Evolutionary conservation across 2,113 vertebrate genomes (phyloP), one percentile per base, ranked within the genome.

Genomic region (Alligator sinensis): DNA sequence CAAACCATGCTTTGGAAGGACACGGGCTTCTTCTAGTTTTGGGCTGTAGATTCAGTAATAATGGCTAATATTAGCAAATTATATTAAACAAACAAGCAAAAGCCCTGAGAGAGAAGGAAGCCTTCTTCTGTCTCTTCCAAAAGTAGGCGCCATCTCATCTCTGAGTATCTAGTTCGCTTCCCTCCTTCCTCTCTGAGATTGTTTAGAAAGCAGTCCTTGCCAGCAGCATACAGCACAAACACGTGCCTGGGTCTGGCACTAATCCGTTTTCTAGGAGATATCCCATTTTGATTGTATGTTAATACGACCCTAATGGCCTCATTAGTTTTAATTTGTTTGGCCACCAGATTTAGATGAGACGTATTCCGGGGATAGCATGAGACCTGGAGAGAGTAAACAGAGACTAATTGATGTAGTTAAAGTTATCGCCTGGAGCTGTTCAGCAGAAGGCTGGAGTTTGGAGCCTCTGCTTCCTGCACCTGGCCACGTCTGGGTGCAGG

Each of bases 271-370:
- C 80, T 57, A 0, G 87, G 93, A 96, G 79, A 85, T 91, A 88
- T 95, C 91, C 91, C 34, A 4, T 84, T 90, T 63, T 68, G 61
- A 79, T 55, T 70, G 58, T 59, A 0, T 92, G 88, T 84, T 94
- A 86, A 92, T 80, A 16, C 79, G 92, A 97, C 96, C 96, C 94
- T 81, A 95, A 96, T 90, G 95, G 86, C 92, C 96, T 97, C 96
- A 96, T 97, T 96, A 97, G 90, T 68, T 95, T 95, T 97, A 97
- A 97, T 97, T 97, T 97, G 95, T 96, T 95, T 97, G 93, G 96
- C 94, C 91, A 95, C 84, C 72, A 66, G 92, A 90, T 93, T 96
- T 86, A 94, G 92, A 93, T 89, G 94, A 96, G 95, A 64, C 62
- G n/a, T 59, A 90, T 80, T 96, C 93, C 80, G 83, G 90, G 4